Evolutionary conservation across 2,113 vertebrate species (phyloP).

Genomic region (Glaucomys volans): DNA sequence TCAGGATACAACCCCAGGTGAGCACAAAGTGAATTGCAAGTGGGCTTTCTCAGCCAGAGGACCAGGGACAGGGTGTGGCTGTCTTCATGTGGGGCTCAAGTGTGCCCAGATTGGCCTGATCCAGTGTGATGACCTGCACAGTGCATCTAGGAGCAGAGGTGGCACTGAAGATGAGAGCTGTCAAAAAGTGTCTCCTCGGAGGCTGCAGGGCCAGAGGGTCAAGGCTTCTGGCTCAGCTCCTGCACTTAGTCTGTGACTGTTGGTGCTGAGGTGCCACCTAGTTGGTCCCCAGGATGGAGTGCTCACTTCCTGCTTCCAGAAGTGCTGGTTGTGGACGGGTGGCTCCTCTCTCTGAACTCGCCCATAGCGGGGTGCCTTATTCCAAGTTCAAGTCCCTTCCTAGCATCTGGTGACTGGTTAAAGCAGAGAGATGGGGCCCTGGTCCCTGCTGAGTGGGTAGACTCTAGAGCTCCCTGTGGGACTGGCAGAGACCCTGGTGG

Average conservation of each 20-base stretch:
- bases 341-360: not conserved
- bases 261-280: no score
- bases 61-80: no score
- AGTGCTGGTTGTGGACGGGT: not conserved
- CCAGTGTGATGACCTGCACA: no score
- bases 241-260: no score
- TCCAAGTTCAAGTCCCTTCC: not conserved
- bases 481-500: fast-evolving
- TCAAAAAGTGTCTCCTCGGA: no score
- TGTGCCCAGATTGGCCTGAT: no score
- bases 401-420: fast-evolving
- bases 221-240: not conserved
- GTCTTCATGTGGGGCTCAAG: no score
- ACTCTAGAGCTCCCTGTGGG: fast-evolving
- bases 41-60: no score
- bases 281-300: not conserved
- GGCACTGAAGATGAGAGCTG: no score
- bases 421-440: not conserved
- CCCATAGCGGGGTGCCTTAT: no score
- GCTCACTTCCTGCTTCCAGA: not conserved
- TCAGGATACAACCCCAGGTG: fast-evolving
- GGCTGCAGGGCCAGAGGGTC: no score
- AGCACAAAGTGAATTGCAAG: not conserved
- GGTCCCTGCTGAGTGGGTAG: not conserved
- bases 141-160: no score